Base-by-base conservation (phyloP, 2,888 invertebrate species). In the Shargacucullia verbasci region DNA sequence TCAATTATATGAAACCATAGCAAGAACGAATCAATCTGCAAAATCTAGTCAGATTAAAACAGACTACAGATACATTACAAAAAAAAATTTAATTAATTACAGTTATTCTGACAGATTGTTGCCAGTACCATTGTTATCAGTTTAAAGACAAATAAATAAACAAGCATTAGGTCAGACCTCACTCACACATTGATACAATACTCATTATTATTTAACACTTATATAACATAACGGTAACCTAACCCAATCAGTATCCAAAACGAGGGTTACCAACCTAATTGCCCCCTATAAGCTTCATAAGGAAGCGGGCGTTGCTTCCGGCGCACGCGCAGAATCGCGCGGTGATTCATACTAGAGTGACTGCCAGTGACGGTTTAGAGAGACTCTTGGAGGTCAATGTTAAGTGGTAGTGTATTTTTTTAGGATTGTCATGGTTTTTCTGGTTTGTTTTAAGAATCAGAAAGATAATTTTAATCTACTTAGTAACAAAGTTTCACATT, bases 241-340 rank as follows among this genome's bases (percentile, higher is more conserved):
- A 48, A 15, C 62, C 41, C 57, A 65, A 67, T 57, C 41, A 57
- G 54, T 53, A 43, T 37, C 15, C 61, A 64, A 74, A 50, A 43
- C 47, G 63, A 49, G 66, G 73, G 67, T 68, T 69, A 72, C 58
- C 68, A 66, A 78, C 80, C 77, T 75, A 79, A 74, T 79, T 73
- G 73, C 70, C 78, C 79, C 73, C 76, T 70, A 65, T 72, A 61
- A 57, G 56, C 52, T 73, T 59, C 69, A 77, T 78, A 79, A 83
- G 83, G 83, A 83, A 83, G 64, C 66, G 66, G 64, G 66, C 73
- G 61, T 57, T 58, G 68, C 68, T 59, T 73, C 70, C 77, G 80
- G 73, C 68, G 69, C 59, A 45, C 57, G 65, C 64, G 76, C 50
- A 58, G 46, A 41, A 47, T 43, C 55, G 38, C 35, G 9, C 35